Evolutionary conservation across 2,113 vertebrate species (phyloP), one percentile per base, ranked within the genome.

Genomic region (Ameiurus melas): DNA sequence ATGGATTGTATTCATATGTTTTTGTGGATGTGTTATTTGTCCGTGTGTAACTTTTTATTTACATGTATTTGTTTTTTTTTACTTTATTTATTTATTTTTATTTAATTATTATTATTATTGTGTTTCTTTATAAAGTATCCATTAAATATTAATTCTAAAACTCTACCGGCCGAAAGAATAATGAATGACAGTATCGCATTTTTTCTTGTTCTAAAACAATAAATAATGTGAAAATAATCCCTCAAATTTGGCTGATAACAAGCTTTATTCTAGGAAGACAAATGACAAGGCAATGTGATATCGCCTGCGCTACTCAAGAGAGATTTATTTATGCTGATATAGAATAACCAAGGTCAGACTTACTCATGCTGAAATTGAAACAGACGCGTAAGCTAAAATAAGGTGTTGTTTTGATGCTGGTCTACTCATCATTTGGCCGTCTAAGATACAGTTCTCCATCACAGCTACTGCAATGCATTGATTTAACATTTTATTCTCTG

Each of bases 311-410:
- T 86, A 88, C 88, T 91, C 88, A 68, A 86, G 73, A 66, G 91
- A 90, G 89, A 91, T 91, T 87, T 90, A 91, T 91, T 89, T 89
- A 89, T 91, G 91, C 88, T 91, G 89, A 91, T 90, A 66, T 86
- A 86, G 89, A 89, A 87, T 80, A 83, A 87, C 89, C 88, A 89
- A 89, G 89, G 91, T 89, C 88, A 78, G 88, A 90, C 84, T 83
- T 88, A 89, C 88, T 90, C 89, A 47, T 84, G 30, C 79, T 89
- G 88, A 89, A 91, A 90, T 87, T 90, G 86, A 91, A 90, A 88
- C 84, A 66, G 88, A 88, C 73, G 70, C 79, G 82, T 81, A 89
- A 90, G 36, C 86, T 82, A 80, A 87, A 86, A 71, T 79, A 33
- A 84, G 84, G 87, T 83, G 84, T 73, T 68, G 86, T 82, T 75